phyloP scores from a whole-genome alignment of 2,113 vertebrate species.

The Myotis brandtii region DNA sequence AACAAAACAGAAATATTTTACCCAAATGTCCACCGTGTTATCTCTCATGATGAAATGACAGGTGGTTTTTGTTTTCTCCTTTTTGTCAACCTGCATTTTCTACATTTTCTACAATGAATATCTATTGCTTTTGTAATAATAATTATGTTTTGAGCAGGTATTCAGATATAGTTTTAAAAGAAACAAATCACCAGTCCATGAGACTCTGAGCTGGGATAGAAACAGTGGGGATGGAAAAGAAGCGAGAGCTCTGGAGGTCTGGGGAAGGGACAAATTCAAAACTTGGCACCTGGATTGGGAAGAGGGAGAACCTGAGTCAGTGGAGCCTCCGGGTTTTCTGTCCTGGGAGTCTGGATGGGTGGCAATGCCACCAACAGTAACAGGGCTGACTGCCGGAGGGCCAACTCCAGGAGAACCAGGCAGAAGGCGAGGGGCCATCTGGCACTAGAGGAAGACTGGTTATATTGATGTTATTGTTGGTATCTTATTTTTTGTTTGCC shows the following conservation, averaged over 20 bases:
- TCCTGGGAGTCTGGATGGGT: not conserved
- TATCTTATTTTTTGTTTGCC: constrained; percentile 38
- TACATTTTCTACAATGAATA: not conserved
- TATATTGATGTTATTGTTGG: not conserved
- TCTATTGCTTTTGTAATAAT: constrained; percentile 38
- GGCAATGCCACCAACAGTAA: not conserved
- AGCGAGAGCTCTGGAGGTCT: not conserved
- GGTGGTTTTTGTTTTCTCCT: not conserved
- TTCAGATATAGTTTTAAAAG: not conserved
- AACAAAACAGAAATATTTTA: constrained; percentile 15
- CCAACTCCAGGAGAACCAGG: not conserved
- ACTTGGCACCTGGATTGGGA: not conserved
- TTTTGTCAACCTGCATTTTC: not conserved
- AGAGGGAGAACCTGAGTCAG: not conserved
- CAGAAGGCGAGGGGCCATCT: not conserved
- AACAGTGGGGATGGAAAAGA: not conserved
- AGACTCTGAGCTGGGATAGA: not conserved
- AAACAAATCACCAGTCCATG: not conserved
- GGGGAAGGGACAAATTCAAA: not conserved
- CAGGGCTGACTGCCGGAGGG: not conserved
- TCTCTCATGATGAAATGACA: not conserved
- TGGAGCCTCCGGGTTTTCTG: not conserved
- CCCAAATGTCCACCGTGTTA: not conserved
- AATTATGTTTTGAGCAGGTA: not conserved
- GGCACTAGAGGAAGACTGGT: not conserved